Percentiles rank a stretch among this genome's conserved stretches.
phyloP scores from a whole-genome alignment of 2,888 invertebrate genomes.

The Tromatobia lineatoria region DNA sequence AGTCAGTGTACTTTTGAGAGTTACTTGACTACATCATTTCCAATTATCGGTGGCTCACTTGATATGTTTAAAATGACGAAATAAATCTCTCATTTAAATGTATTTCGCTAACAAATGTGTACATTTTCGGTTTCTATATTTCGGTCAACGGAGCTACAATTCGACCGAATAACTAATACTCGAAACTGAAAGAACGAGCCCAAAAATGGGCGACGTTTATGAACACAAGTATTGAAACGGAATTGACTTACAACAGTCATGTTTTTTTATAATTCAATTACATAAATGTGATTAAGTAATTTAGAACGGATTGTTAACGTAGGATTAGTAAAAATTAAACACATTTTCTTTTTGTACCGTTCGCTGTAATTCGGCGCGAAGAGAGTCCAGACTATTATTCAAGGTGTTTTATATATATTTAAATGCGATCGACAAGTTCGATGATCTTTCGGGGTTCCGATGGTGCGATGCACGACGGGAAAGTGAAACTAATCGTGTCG shows the following conservation, averaged over 20 bases:
- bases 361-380: neutral
- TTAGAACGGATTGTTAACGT: too few species aligned
- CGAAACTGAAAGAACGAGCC: too few species aligned
- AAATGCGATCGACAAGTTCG: slow-evolving; percentile 52
- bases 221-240: too few species aligned
- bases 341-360: neutral
- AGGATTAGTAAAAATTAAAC: neutral
- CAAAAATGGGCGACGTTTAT: too few species aligned
- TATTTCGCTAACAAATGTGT: too few species aligned
- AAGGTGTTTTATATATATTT: neutral
- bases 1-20: neutral
- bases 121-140: too few species aligned
- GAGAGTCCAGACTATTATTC: neutral
- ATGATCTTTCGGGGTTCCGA: slow-evolving; percentile 55
- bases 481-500: slow-evolving; percentile 66
- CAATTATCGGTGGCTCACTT: neutral
- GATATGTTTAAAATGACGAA: neutral
- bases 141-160: too few species aligned
- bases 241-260: too few species aligned
- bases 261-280: too few species aligned
- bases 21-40: neutral
- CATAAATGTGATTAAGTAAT: too few species aligned
- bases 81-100: neutral
- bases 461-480: slow-evolving; percentile 47
- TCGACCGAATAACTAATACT: too few species aligned